phyloP scores from a whole-genome alignment of 2,113 vertebrate species.

The Falco punctatus region DNA sequence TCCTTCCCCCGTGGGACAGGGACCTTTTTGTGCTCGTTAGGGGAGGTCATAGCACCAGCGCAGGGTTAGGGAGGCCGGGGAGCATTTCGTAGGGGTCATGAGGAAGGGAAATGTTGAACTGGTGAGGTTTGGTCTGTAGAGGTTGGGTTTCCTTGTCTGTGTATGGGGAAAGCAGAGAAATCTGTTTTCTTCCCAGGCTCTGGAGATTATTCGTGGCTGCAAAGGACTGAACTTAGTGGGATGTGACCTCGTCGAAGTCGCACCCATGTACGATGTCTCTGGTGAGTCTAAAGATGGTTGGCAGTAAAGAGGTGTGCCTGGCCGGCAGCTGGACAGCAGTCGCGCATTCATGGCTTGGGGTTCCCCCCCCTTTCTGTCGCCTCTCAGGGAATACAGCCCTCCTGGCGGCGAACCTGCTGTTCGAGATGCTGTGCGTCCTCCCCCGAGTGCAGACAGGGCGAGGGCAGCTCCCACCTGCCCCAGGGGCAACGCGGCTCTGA shows the following conservation, averaged over 20 bases:
- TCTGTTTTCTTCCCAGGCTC: slow-evolving; percentile 74
- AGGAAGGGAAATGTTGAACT: not conserved
- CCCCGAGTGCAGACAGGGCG: slow-evolving; percentile 80
- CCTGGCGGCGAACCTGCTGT: slow-evolving; percentile 90
- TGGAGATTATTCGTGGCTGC: slow-evolving; percentile 93
- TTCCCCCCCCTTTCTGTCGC: not conserved
- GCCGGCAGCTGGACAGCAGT: accelerated
- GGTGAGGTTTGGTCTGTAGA: accelerated
- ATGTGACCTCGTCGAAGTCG: slow-evolving; percentile 93
- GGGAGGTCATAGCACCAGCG: accelerated
- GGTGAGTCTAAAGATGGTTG: slow-evolving; percentile 70
- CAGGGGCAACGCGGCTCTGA: accelerated
- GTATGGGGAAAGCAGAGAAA: not conserved
- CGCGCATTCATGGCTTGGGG: accelerated
- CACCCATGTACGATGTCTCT: slow-evolving; percentile 87
- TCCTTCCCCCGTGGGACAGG: not conserved
- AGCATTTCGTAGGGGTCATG: accelerated
- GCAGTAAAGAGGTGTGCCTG: not conserved
- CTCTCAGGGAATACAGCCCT: slow-evolving; percentile 90
- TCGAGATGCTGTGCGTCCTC: slow-evolving; percentile 94
- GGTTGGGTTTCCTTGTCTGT: not conserved
- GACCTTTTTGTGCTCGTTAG: accelerated
- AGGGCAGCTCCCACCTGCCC: not conserved
- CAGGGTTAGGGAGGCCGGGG: not conserved
- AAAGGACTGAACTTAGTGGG: slow-evolving; percentile 89